Percentiles rank a stretch among this genome's conserved stretches.
phyloP scores from a whole-genome alignment of 2,888 invertebrate genomes.

The Polia nebulosa region DNA sequence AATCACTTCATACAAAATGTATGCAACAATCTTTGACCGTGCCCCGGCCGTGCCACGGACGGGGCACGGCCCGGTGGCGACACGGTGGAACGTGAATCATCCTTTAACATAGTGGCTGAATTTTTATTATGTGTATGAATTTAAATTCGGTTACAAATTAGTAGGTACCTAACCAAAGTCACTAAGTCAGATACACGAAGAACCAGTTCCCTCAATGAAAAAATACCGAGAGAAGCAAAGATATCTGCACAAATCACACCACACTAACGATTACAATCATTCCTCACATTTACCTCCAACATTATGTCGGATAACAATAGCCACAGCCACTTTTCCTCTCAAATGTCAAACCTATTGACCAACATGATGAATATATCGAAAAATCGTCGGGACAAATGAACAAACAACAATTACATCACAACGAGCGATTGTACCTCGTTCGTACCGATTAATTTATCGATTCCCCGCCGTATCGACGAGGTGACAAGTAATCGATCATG shows the following conservation, averaged over 20 bases:
- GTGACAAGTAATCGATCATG: conserved; percentile 86
- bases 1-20: too few species aligned
- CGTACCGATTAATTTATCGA: conserved; percentile 85
- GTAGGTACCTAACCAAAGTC: neutral
- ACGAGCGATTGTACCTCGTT: conserved; percentile 67
- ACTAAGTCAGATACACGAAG: neutral
- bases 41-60: too few species aligned
- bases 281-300: conserved; percentile 18
- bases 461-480: conserved; percentile 78
- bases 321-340: conserved; percentile 27
- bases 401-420: conserved; percentile 72
- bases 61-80: too few species aligned
- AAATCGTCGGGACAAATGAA: conserved; percentile 66
- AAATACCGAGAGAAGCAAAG: neutral
- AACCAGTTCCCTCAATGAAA: neutral
- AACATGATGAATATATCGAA: conserved; percentile 59
- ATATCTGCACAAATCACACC: conserved; percentile 6
- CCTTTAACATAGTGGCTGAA: too few species aligned
- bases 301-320: conserved; percentile 42
- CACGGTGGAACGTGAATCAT: too few species aligned
- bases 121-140: too few species aligned
- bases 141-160: neutral
- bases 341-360: conserved; percentile 59
- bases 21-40: too few species aligned
- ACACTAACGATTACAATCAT: conserved; percentile 7